These are phyloP conservation scores for Danio tinwini DNA, from an alignment of 2,797 vertebrate species.

Conservation along the genomic window DNA sequence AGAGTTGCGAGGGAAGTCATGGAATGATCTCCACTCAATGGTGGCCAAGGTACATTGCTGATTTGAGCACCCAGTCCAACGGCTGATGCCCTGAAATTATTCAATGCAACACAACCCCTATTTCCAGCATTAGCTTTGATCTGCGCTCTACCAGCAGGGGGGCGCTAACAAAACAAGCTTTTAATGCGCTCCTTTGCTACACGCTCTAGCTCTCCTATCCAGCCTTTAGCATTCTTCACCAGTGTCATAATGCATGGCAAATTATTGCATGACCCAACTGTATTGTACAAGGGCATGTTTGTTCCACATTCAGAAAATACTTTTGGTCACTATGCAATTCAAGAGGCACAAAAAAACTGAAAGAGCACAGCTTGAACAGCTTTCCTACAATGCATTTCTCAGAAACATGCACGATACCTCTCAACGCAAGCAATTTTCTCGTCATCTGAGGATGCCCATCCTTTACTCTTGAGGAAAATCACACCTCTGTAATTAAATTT, in stretches of 20 bases:
- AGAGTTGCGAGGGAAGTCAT: conserved; percentile 72
- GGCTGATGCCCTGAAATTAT: conserved; percentile 82
- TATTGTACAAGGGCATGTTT: conserved; percentile 18
- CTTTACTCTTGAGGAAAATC: conserved; percentile 19
- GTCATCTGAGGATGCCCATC: conserved; percentile 2
- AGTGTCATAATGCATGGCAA: conserved; percentile 55
- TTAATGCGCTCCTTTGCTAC: conserved; percentile 84
- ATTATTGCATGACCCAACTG: conserved; percentile 45
- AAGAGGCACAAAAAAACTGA: conserved; percentile 9
- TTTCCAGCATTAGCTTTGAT: conserved; percentile 89
- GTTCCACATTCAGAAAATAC: conserved; percentile 21
- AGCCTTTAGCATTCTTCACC: conserved; percentile 45
- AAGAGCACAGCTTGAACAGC: not conserved
- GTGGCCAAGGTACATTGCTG: conserved; percentile 32
- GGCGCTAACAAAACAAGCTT: conserved; percentile 89
- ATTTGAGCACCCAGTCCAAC: conserved; percentile 64
- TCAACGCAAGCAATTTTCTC: conserved; percentile 21
- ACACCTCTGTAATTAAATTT: conserved; percentile 27
- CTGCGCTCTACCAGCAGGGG: conserved; percentile 86
- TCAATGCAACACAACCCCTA: conserved; percentile 76
- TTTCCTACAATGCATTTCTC: not conserved
- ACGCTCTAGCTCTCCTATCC: conserved; percentile 74
- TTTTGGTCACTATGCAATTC: conserved; percentile 38
- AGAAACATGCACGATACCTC: not conserved
- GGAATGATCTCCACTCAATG: conserved; percentile 47